Evolutionary conservation across 1,140 invertebrate genomes (phyloP).

Genomic region (Homalodisca vitripennis): DNA sequence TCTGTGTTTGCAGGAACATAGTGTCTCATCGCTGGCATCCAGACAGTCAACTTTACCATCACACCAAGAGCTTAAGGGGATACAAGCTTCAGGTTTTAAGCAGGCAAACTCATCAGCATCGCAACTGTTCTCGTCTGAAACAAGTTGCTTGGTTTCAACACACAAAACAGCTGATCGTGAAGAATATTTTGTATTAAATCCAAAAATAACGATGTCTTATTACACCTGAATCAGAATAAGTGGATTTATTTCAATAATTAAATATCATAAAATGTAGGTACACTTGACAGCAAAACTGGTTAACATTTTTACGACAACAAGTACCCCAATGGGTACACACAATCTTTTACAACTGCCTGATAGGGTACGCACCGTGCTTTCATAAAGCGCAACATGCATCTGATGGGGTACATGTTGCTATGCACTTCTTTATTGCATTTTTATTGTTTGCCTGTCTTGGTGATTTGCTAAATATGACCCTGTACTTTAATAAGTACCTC

Average conservation of each 20-base stretch:
- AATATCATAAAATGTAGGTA: background rate
- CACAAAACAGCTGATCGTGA: background rate
- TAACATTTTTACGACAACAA: background rate
- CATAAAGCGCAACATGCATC: no score
- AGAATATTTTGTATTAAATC: background rate
- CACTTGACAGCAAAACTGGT: background rate
- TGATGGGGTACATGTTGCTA: no score
- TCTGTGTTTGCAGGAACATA: slow-evolving; percentile 67
- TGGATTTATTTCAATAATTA: background rate
- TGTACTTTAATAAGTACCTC: no score
- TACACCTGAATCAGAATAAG: background rate
- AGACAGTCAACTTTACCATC: slow-evolving; percentile 72
- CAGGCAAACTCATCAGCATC: slow-evolving; percentile 46
- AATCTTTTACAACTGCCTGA: background rate
- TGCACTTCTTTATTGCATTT: no score
- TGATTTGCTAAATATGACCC: no score
- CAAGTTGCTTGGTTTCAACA: background rate
- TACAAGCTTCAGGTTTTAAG: slow-evolving; percentile 57
- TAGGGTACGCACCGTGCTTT: background rate
- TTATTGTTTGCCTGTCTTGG: no score
- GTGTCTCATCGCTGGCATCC: slow-evolving; percentile 78
- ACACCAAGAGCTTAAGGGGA: slow-evolving; percentile 62
- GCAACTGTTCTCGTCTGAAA: background rate
- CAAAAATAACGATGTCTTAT: background rate
- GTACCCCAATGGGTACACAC: no score